Base-by-base conservation (phyloP, 1,140 invertebrate genomes). In the Lepidotrigona ventralis region DNA sequence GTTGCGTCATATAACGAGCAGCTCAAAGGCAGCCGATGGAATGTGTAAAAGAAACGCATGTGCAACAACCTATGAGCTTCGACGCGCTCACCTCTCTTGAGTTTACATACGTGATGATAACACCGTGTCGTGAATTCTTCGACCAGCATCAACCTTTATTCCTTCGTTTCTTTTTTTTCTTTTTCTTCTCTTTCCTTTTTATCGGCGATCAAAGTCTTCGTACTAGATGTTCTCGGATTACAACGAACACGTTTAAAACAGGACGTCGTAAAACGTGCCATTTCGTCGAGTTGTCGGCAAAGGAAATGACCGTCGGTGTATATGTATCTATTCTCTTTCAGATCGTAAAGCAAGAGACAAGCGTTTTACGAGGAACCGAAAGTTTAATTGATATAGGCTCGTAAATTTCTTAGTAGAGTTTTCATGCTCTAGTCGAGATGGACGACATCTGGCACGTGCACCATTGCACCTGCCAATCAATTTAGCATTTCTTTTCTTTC, bases 381-480 rank as follows among this genome's bases (percentile, higher is more conserved):
- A 15, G n/a, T 73, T 73, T 79, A 79, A 83, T 83, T 66, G 58
- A 56, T 63, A 72, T 66, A 51, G 33, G 4, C 2, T 19, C 58
- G 15, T 79, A 72, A 83, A 78, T 51, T 77, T 69, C 51, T 54
- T 29, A 15, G 64, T 33, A 33, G 33, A 33, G 14, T 17, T 33
- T 26, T 64, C 26, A 23, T 21, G 33, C n/a, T 53, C 21, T 23
- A 6, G 14, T 12, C n/a, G 6, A 23, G 21, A 19, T 33, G 1
- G 5, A 39, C 4, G 1, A 19, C 21, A 60, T 33, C 9, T 1
- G 14, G 0, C 11, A 17, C n/a, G n/a, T 26, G 15, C 23, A 46
- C 29, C 29, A 2, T 33, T 33, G 29, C 29, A 33, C 2, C 29
- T 33, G 29, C 29, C 29, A 33, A 33, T 23, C 69, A 17, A 39